Base-by-base conservation (phyloP, 2,888 invertebrate species). In the Eilema depressum region DNA sequence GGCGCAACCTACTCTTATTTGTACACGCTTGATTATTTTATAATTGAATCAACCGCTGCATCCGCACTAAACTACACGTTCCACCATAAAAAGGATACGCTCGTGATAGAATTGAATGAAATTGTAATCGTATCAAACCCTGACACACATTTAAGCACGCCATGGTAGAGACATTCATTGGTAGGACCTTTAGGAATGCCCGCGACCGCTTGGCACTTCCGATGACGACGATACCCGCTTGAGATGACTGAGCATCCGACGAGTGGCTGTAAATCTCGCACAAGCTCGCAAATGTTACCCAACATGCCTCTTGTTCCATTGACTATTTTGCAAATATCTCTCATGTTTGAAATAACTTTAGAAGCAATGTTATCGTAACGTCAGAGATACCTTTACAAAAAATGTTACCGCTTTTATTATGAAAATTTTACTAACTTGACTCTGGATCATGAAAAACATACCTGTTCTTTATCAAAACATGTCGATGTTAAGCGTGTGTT, bases 181-280 rank as follows among this genome's bases (percentile, higher is more conserved):
- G 79, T 83, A 85, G 85, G 88, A 88, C 88, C 90, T 88, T 90
- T 87, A 91, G 90, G 92, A 93, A 93, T 93, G 91, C 84, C 84
- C 75, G 80, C 84, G 91, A 91, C 92, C 92, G 90, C 89, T 90
- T 86, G 80, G 75, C 77, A 88, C 89, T 92, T 94, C 93, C 93
- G 93, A 89, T 84, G 82, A 80, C 72, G 74, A 70, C 73, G 70
- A 28, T 65, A 77, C 74, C 75, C 73, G 82, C 74, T 70, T 68
- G 75, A 84, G 81, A 83, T 84, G 81, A 83, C 80, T 80, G 74
- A 63, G 65, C 69, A 68, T 74, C 76, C 75, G 72, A 60, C 14
- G 60, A 66, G 41, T n/a, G 23, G 41, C 73, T 68, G 73, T 78
- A 81, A 81, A 81, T 79, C 76, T 70, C 41, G 69, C 71, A 69